These are phyloP conservation scores for Orthosia gothica DNA, from an alignment of 2,888 invertebrate species.

Conservation along the genomic window DNA sequence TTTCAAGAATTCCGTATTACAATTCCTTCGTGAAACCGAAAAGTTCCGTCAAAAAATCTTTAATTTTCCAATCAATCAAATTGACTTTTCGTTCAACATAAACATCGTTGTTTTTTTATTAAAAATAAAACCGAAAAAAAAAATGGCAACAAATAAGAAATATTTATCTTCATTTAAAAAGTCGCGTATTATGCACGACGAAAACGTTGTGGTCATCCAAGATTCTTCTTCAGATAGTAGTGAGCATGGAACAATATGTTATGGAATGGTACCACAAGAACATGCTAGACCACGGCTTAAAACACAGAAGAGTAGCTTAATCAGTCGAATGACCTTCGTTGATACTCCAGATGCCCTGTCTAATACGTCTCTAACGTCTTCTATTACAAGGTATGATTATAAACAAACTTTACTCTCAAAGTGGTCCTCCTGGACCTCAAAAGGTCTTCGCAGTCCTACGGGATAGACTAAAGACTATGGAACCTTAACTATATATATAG, in stretches of 20 bases:
- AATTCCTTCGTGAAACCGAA: slow-evolving; percentile 41
- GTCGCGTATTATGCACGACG: background rate
- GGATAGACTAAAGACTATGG: no score
- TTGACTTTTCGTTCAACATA: slow-evolving; percentile 37
- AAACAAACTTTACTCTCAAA: no score
- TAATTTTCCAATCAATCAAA: slow-evolving; percentile 9
- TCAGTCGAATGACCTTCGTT: background rate
- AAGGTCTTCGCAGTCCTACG: no score
- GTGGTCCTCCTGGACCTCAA: no score
- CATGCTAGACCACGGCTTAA: slow-evolving; percentile 56
- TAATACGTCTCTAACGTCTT: slow-evolving; percentile 63
- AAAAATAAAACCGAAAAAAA: slow-evolving; percentile 10
- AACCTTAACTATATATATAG: no score
- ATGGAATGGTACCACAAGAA: slow-evolving; percentile 58
- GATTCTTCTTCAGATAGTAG: slow-evolving; percentile 53
- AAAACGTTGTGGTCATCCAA: background rate
- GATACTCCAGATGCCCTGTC: slow-evolving; percentile 46
- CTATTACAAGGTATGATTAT: slow-evolving; percentile 67
- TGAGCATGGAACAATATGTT: slow-evolving; percentile 21
- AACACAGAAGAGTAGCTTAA: background rate
- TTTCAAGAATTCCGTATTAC: background rate
- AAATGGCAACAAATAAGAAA: slow-evolving; percentile 20
- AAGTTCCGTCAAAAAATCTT: background rate
- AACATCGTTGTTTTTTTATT: slow-evolving; percentile 4
- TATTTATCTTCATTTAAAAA: background rate